phyloP scores from a whole-genome alignment of 2,113 vertebrate genomes.

The Psophia crepitans region DNA sequence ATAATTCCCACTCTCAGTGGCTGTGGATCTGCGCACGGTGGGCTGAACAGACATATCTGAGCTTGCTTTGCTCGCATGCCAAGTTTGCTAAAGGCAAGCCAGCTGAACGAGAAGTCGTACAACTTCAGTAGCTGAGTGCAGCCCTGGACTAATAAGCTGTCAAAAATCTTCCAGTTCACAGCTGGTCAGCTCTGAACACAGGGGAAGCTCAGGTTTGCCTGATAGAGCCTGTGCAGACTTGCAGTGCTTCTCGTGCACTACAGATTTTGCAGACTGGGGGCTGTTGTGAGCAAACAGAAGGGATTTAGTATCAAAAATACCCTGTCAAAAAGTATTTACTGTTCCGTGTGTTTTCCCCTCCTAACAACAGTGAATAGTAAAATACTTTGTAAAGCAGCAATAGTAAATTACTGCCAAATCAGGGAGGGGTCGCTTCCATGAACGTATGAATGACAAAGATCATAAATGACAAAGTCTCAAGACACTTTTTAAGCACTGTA shows the following conservation, averaged over 20 bases:
- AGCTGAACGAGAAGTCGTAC: background rate
- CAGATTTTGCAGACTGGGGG: background rate
- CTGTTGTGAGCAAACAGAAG: background rate
- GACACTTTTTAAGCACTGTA: background rate
- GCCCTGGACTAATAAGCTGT: background rate
- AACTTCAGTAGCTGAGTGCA: background rate
- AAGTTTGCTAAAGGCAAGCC: background rate
- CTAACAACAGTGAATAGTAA: background rate
- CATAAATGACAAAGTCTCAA: background rate
- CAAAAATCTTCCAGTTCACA: background rate
- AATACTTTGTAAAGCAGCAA: background rate
- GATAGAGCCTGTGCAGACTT: background rate
- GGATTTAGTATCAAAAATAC: background rate
- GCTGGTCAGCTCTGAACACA: background rate
- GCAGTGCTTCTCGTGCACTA: background rate
- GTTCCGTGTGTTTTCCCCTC: background rate
- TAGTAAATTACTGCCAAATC: background rate
- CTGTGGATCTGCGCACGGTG: background rate
- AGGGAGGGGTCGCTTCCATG: background rate
- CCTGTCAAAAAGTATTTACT: background rate
- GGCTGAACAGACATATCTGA: background rate
- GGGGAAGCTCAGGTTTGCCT: background rate
- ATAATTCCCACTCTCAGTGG: background rate
- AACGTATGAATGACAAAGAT: background rate
- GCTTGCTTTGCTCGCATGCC: constrained; percentile 13